Evolutionary conservation across 2,888 invertebrate species (phyloP).

Genomic region (Ectropis crepuscularia): DNA sequence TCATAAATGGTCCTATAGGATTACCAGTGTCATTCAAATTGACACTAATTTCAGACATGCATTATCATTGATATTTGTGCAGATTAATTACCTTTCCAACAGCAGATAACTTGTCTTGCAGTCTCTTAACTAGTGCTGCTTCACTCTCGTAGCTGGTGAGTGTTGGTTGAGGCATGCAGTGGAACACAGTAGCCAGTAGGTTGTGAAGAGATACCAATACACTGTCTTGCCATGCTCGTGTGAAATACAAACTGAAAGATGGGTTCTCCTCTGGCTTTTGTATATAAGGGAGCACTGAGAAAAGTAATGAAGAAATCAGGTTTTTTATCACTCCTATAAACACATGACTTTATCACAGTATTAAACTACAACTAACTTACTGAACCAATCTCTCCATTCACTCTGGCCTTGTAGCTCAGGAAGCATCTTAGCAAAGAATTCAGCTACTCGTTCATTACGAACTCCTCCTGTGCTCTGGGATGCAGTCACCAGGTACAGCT

Average conservation of each 20-base stretch:
- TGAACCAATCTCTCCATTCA: constrained; percentile 99
- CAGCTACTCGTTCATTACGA: constrained; percentile 93
- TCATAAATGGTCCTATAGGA: too few species aligned
- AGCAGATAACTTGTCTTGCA: constrained; percentile 93
- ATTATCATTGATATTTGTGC: neutral
- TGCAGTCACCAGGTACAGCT: constrained; percentile 95
- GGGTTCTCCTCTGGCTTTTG: constrained; percentile 96
- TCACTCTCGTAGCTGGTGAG: constrained; percentile 95
- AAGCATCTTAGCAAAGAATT: constrained; percentile 95
- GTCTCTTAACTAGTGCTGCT: constrained; percentile 89
- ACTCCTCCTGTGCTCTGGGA: constrained; percentile 87
- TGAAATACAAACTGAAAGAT: constrained; percentile 94
- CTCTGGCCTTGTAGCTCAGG: constrained; percentile 93
- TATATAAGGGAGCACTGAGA: constrained; percentile 94
- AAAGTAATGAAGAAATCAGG: neutral
- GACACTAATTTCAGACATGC: too few species aligned
- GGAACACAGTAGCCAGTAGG: constrained; percentile 94
- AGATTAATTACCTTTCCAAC: constrained; percentile 76
- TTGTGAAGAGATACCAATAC: constrained; percentile 95
- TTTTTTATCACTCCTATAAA: too few species aligned
- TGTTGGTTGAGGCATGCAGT: constrained; percentile 95
- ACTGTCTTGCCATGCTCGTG: constrained; percentile 97
- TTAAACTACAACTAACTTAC: constrained; percentile 83
- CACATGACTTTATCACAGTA: too few species aligned
- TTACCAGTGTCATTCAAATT: too few species aligned